Base-by-base conservation (phyloP, 2,113 vertebrate genomes). In the Chaetops frenatus region DNA sequence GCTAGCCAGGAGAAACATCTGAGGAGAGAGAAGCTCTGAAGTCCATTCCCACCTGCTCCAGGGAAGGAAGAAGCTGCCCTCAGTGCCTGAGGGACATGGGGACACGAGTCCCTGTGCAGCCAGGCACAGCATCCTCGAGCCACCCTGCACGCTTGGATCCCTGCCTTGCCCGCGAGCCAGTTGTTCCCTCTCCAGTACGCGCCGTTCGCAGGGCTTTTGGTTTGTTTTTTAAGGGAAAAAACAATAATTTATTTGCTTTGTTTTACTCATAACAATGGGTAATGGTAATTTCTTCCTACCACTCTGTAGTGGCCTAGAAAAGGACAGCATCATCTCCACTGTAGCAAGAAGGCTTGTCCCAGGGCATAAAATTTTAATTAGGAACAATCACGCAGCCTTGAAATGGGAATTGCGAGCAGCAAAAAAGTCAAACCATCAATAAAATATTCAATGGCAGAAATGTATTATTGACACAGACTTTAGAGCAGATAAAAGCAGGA, bases 311-410 rank as follows among this genome's bases (percentile, higher is more conserved):
- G 94, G 94, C 96, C 95, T 95, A 96, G 96, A 96, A 96, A 96
- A 96, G 95, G 92, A 91, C 92, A 94, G 87, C 94, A 93, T 57
- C 91, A 24, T 93, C 94, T 94, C 91, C 89, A 88, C 61, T 87
- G 70, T 77, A 95, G 90, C 76, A 96, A 96, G 94, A 70, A 84
- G 92, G 88, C 90, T 95, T 97, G 91, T 97, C 94, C 94, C 95
- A 93, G 94, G 94, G 92, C 95, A 97, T 97, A 83, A 96, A 97
- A 96, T 93, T 96, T 97, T 97, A 97, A 97, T 97, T 96, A 96
- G 96, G 94, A 96, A 92, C 96, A 96, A 97, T 96, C 96, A 95
- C 15, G 82, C 95, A 95, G 96, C 94, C 96, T 96, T 81, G 78
- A 96, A 97, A 96, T 93, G 94, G 96, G 95, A 95, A 96, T 93